A percentile compares a stretch with the other conserved stretches of the same genome.
Conservation (phyloP, 2,797 vertebrate species). For the Lutjanus campechanus region DNA sequence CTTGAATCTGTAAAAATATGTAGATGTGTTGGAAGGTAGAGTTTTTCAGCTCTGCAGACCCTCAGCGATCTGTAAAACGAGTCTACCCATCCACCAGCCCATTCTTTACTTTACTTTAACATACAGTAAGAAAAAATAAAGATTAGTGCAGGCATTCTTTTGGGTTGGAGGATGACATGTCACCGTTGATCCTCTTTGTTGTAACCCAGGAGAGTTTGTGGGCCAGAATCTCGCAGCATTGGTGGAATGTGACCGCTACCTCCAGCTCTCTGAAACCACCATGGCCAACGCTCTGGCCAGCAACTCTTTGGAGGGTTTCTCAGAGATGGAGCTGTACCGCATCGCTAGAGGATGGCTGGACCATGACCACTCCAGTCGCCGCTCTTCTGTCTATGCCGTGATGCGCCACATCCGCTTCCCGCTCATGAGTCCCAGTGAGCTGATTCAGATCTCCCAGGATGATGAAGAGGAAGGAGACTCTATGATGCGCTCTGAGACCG, state of each 20-base stretch:
- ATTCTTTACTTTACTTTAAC: neutral
- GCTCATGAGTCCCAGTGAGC: constrained; percentile 85
- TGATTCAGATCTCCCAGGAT: constrained; percentile 88
- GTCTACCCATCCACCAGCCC: too few relatives aligned
- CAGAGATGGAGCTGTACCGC: constrained; percentile 87
- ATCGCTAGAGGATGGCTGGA: constrained; percentile 84
- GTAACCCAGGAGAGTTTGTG: constrained; percentile 78
- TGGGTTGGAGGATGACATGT: neutral
- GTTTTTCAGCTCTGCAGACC: neutral
- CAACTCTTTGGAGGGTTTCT: constrained; percentile 82
- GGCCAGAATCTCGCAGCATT: constrained; percentile 81
- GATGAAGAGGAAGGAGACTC: constrained; percentile 71
- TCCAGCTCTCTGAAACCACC: constrained; percentile 82
- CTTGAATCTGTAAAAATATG: neutral
- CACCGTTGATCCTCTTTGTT: neutral
- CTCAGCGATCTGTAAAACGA: neutral
- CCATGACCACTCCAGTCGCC: constrained; percentile 65
- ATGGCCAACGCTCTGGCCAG: constrained; percentile 82
- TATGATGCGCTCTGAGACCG: constrained; percentile 83
- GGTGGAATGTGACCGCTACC: constrained; percentile 75
- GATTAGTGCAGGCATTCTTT: neutral
- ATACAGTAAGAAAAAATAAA: neutral
- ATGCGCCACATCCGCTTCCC: constrained; percentile 89
- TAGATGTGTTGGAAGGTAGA: neutral
- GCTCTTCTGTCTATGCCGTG: constrained; percentile 71